Conservation (phyloP, 2,113 vertebrate species). For the Otocyon megalotis region DNA sequence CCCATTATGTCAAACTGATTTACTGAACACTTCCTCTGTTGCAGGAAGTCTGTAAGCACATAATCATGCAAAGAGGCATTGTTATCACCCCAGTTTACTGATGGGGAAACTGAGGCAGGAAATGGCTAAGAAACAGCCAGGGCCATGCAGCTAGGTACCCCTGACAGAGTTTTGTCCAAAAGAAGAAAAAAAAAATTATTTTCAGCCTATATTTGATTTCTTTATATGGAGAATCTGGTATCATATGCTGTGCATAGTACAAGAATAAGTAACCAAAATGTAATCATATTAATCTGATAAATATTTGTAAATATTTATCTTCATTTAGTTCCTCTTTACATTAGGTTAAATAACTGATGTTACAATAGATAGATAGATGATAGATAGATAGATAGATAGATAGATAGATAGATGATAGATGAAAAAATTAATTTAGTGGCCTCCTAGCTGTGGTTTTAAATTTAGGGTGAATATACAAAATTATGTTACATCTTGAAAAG, state of each 20-base stretch:
- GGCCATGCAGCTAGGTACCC: rapidly evolving
- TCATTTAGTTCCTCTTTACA: neutral
- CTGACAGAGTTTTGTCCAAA: neutral
- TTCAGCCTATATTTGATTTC: neutral
- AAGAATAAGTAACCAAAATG: neutral
- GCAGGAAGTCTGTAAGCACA: neutral
- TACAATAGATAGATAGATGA: neutral
- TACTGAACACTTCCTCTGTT: neutral
- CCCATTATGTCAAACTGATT: rapidly evolving
- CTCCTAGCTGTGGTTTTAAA: neutral
- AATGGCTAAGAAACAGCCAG: neutral
- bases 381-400: too few species aligned
- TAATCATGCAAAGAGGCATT: neutral
- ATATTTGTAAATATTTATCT: neutral
- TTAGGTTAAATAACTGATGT: neutral
- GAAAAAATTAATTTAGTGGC: neutral
- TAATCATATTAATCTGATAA: neutral
- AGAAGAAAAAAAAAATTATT: too few species aligned
- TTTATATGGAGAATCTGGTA: neutral
- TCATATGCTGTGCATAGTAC: neutral
- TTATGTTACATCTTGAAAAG: neutral
- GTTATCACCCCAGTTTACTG: rapidly evolving
- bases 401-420: too few species aligned
- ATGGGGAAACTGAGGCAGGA: neutral
- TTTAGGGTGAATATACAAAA: neutral